A percentile compares a stretch with the other conserved stretches of the same genome.
Conservation (phyloP, 2,113 vertebrate species). For the Phalacrocorax aristotelis region DNA sequence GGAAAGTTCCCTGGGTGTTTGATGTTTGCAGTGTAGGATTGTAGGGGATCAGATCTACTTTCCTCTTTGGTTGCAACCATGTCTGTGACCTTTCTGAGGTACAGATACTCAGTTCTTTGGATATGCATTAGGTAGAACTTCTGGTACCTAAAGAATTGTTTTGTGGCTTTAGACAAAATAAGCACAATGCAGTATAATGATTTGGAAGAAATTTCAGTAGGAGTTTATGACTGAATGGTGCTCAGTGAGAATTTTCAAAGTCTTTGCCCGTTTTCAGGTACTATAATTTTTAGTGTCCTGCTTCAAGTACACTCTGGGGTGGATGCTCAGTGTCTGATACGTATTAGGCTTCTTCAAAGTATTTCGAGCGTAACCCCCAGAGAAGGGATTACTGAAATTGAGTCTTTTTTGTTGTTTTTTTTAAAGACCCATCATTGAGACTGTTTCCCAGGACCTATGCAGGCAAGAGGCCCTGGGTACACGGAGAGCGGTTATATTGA, state of each 20-base stretch:
- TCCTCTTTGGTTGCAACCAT: neutral
- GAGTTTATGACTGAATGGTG: accelerated
- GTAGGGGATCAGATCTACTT: neutral
- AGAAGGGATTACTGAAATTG: neutral
- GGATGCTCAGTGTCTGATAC: neutral
- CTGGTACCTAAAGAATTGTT: neutral
- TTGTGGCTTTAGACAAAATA: neutral
- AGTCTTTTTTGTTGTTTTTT: neutral
- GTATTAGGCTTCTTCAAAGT: neutral
- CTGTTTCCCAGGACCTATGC: neutral
- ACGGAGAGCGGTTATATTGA: neutral
- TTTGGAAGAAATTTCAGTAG: neutral
- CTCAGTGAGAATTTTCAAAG: neutral
- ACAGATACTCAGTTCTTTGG: neutral
- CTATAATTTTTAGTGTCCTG: neutral
- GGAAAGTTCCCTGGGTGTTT: neutral
- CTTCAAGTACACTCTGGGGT: neutral
- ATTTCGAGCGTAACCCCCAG: neutral
- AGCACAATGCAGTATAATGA: neutral
- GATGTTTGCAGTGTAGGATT: neutral
- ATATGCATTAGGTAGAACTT: neutral
- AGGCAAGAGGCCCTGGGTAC: neutral
- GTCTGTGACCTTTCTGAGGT: neutral
- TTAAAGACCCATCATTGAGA: neutral
- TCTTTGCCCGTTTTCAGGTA: neutral